These are phyloP conservation scores for Zaprionus bogoriensis DNA, from an alignment of 2,888 invertebrate species.

Conservation along the genomic window DNA sequence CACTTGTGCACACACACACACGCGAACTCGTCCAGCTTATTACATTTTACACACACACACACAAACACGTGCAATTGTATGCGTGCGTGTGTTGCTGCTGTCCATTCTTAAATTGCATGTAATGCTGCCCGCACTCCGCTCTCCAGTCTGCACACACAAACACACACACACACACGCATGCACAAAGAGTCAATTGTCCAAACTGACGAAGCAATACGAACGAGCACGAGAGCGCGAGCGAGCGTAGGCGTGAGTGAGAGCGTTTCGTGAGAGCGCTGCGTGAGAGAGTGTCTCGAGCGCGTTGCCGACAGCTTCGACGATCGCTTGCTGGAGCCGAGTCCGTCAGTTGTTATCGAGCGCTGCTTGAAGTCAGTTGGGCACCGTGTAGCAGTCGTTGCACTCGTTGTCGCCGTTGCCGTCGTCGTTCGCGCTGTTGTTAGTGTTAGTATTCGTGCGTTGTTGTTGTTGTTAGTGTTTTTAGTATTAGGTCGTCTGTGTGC, in stretches of 20 bases:
- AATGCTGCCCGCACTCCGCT: neutral
- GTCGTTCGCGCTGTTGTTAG: conserved; percentile 47
- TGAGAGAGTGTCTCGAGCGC: conserved; percentile 20
- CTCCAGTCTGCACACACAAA: conserved; percentile 8
- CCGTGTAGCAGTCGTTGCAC: conserved; percentile 9
- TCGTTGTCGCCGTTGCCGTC: neutral
- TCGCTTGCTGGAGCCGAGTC: conserved; percentile 35
- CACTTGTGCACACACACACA: conserved; percentile 37
- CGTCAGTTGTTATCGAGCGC: conserved; percentile 71
- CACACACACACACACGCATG: conserved; percentile 1
- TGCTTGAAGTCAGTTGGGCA: conserved; percentile 63
- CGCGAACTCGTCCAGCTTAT: conserved; percentile 12
- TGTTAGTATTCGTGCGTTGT: conserved; percentile 40
- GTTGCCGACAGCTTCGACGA: conserved; percentile 31
- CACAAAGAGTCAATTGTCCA: neutral
- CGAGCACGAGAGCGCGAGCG: conserved; percentile 11
- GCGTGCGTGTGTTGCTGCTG: conserved; percentile 7
- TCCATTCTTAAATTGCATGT: conserved; percentile 49
- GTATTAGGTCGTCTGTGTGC: conserved; percentile 47
- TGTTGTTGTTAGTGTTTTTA: conserved; percentile 18
- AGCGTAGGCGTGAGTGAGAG: neutral
- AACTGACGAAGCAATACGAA: conserved; percentile 5
- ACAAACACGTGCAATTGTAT: neutral
- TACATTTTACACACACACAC: conserved; percentile 8
- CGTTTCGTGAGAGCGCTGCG: neutral